Percentiles rank a stretch among this genome's conserved stretches.
Conservation (phyloP, 2,113 vertebrate species). For the Gallinago jamesoni region DNA sequence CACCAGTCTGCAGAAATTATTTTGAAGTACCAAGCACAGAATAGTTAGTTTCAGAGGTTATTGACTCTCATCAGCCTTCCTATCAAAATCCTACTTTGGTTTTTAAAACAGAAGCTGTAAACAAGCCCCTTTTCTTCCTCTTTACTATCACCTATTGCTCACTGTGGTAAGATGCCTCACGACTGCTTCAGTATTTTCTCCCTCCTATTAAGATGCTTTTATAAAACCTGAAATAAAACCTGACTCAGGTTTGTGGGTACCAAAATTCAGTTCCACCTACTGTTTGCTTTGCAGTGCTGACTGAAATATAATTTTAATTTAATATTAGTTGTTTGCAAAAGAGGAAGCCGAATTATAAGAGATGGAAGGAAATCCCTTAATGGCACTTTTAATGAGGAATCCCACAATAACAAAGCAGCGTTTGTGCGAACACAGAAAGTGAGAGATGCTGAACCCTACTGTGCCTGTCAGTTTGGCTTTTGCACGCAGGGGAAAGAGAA, state of each 20-base stretch:
- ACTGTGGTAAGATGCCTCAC: background rate
- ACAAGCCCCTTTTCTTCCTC: background rate
- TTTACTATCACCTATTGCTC: background rate
- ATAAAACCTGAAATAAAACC: background rate
- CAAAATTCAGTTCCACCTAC: conserved; percentile 15
- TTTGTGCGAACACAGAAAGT: background rate
- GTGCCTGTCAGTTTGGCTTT: conserved; percentile 16
- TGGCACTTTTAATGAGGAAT: background rate
- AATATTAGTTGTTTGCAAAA: background rate
- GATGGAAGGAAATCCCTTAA: background rate
- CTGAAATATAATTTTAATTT: conserved; percentile 50
- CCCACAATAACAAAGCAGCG: background rate
- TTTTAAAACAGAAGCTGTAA: background rate
- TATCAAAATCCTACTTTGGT: background rate
- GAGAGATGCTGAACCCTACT: background rate
- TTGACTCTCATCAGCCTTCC: background rate
- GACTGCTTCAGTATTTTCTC: background rate
- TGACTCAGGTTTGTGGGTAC: background rate
- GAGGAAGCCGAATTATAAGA: conserved; percentile 10
- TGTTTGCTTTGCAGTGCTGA: background rate
- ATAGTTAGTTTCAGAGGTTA: background rate
- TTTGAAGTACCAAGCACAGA: background rate
- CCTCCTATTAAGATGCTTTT: background rate
- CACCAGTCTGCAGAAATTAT: background rate
- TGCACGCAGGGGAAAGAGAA: background rate